Conservation (phyloP, 1,140 invertebrate genomes). For the Liolophura sinensis region DNA sequence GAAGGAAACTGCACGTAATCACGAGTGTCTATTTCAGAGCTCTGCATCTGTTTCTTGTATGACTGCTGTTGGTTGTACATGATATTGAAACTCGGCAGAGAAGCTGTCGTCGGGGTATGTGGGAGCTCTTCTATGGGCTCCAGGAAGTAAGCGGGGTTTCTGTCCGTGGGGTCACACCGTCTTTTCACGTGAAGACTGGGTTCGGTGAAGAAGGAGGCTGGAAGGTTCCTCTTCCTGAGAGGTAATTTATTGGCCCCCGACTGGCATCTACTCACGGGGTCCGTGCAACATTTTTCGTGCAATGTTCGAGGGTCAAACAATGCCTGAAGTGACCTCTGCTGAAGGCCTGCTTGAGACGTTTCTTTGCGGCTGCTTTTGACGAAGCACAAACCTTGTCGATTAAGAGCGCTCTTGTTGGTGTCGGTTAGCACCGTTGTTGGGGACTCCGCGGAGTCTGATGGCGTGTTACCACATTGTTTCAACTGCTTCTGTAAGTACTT, state of each 20-base stretch:
- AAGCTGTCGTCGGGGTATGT: no score
- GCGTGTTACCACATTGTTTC: slow-evolving; percentile 33
- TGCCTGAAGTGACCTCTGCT: slow-evolving; percentile 50
- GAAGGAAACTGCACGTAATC: slow-evolving; percentile 18
- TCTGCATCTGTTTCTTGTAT: neutral
- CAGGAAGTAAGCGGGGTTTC: neutral
- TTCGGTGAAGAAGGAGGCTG: slow-evolving; percentile 49
- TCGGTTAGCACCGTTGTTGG: neutral
- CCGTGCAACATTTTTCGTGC: slow-evolving; percentile 43
- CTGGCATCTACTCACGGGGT: slow-evolving; percentile 9
- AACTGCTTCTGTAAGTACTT: slow-evolving; percentile 55
- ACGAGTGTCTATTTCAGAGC: neutral
- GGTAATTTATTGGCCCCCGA: slow-evolving; percentile 27
- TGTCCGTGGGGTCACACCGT: no score
- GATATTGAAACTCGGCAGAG: neutral
- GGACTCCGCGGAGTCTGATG: slow-evolving; percentile 8
- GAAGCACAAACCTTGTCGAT: neutral
- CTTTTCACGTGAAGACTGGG: slow-evolving; percentile 16
- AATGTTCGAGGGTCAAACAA: slow-evolving; percentile 48
- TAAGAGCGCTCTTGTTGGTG: neutral
- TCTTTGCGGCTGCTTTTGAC: slow-evolving; percentile 28
- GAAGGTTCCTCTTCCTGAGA: slow-evolving; percentile 41
- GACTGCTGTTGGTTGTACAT: neutral
- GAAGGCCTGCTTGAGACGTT: slow-evolving; percentile 41
- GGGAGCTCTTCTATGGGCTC: no score